A percentile compares a stretch with the other conserved stretches of the same genome.
phyloP scores from a whole-genome alignment of 2,797 vertebrate species.

The Enteromius argenteus region DNA sequence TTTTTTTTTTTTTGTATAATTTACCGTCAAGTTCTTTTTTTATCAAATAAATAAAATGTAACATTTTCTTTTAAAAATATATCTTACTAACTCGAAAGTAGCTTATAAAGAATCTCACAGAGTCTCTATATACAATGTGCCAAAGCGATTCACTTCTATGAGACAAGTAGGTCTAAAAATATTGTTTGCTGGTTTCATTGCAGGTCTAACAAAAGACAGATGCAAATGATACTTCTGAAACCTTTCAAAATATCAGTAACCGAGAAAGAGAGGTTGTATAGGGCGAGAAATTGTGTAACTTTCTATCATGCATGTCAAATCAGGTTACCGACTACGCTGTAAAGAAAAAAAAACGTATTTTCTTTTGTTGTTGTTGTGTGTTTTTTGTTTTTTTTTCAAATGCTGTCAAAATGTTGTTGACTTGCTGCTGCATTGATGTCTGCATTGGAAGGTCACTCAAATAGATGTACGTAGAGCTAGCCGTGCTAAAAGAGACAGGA shows the following conservation, averaged over 20 bases:
- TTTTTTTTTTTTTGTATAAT: background rate
- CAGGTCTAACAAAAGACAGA: background rate
- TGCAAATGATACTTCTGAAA: background rate
- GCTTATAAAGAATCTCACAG: background rate
- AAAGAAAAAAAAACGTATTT: background rate
- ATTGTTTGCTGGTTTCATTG: background rate
- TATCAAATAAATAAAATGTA: background rate
- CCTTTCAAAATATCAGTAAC: background rate
- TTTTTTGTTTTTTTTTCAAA: background rate
- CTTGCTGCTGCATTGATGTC: background rate
- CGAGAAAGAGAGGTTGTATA: background rate
- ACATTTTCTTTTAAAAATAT: background rate
- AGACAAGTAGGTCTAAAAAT: background rate
- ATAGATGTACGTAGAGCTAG: background rate
- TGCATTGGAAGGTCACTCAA: background rate
- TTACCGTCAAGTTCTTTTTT: background rate
- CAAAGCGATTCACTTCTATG: background rate
- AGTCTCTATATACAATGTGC: background rate
- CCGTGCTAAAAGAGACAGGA: background rate
- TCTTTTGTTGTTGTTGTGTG: background rate
- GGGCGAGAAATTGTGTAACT: background rate
- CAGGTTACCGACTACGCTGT: background rate
- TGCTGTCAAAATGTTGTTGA: background rate
- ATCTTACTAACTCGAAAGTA: background rate
- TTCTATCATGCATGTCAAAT: background rate